A percentile compares a stretch with the other conserved stretches of the same genome.
These are phyloP conservation scores for Gavialis gangeticus DNA, from an alignment of 2,113 vertebrate species.

Conservation along the genomic window DNA sequence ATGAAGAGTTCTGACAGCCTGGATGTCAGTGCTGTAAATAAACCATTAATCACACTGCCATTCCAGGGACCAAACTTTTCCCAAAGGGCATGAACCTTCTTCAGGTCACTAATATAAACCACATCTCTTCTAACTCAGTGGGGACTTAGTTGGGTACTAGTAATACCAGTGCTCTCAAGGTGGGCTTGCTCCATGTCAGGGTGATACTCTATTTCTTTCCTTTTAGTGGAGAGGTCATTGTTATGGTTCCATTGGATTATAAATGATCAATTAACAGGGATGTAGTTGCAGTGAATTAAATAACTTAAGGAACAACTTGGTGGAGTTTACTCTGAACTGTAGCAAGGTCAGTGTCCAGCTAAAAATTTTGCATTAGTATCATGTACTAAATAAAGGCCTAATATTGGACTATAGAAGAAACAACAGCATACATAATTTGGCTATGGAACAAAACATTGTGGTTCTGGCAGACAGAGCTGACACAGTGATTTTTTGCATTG, in stretches of 20 bases:
- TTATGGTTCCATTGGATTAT: conserved; percentile 54
- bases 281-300: conserved; percentile 28
- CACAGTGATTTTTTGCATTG: neutral
- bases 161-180: conserved; percentile 62
- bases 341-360: neutral
- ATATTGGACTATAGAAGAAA: neutral
- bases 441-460: neutral
- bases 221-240: conserved; percentile 64
- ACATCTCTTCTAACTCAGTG: conserved; percentile 74
- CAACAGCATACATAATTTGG: neutral
- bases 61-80: conserved; percentile 78
- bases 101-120: conserved; percentile 88
- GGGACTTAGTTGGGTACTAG: conserved; percentile 38
- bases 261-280: conserved; percentile 60
- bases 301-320: conserved; percentile 2
- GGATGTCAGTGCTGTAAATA: conserved; percentile 86
- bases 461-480: neutral
- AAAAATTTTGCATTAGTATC: neutral
- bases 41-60: conserved; percentile 88
- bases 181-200: conserved; percentile 54
- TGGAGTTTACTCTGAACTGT: neutral
- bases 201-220: conserved; percentile 66
- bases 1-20: conserved; percentile 83
- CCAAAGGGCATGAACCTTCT: conserved; percentile 85
- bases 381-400: neutral